These are phyloP conservation scores for Cliona cf. orientalis DNA, from an alignment of 37 sponge, comb jelly and placozoan species.

Conservation along the genomic window DNA sequence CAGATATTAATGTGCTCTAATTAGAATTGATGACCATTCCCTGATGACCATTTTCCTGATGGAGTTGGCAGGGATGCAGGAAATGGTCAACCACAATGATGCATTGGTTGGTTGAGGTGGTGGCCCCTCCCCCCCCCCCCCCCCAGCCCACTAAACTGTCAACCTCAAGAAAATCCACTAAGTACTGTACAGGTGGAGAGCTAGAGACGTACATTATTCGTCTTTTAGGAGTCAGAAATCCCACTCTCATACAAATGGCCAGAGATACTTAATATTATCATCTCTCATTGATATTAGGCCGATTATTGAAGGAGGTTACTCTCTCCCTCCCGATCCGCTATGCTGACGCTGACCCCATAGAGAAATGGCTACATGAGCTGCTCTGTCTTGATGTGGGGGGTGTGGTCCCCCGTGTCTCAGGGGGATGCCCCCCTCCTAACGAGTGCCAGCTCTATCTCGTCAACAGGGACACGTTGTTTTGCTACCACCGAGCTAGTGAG, in stretches of 20 bases:
- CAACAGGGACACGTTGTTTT: conserved; percentile 95
- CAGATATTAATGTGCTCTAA: no score
- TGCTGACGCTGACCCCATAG: conserved; percentile 79
- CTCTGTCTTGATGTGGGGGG: conserved; percentile 86
- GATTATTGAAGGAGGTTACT: conserved; percentile 76
- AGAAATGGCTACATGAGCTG: conserved; percentile 92
- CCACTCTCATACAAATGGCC: background rate
- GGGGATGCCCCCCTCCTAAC: conserved; percentile 84
- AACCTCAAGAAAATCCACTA: background rate
- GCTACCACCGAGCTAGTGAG: conserved; percentile 94
- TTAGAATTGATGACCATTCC: no score
- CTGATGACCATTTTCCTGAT: no score
- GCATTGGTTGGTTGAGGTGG: no score
- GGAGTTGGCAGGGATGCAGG: no score
- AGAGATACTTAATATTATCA: no score
- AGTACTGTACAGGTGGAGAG: no score
- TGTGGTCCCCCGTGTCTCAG: conserved; percentile 35
- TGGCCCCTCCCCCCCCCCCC: no score
- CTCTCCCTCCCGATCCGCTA: conserved; percentile 95
- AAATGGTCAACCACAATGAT: no score
- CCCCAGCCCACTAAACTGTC: no score
- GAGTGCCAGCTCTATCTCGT: conserved; percentile 92
- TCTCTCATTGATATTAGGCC: conserved; percentile 38
- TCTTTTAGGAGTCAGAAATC: background rate
- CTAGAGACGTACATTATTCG: no score